Evolutionary conservation across 2,113 vertebrate species (phyloP).

Genomic region (Sapajus apella): DNA sequence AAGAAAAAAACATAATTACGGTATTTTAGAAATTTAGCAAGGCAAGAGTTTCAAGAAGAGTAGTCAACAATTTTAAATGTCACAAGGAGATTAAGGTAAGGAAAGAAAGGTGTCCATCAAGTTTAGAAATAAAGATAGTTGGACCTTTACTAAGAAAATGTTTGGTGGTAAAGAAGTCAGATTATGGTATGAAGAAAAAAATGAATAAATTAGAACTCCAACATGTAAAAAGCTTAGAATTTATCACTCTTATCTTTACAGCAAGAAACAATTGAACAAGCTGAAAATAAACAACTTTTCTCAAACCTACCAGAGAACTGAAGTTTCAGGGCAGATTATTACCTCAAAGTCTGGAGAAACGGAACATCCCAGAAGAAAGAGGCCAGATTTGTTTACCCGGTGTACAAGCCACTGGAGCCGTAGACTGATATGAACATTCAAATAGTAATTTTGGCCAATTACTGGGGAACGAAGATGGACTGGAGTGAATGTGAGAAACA

Average conservation of each 20-base stretch:
- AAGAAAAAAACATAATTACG: not conserved
- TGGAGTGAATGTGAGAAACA: not conserved
- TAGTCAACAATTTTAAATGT: not conserved
- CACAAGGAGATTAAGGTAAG: slow-evolving; percentile 11
- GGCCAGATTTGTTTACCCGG: not conserved
- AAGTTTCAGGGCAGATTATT: not conserved
- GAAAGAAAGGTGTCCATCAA: not conserved
- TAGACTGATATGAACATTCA: not conserved
- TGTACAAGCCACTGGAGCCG: not conserved
- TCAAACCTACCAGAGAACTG: not conserved
- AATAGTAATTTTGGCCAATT: not conserved
- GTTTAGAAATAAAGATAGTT: not conserved
- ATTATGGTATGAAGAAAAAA: not conserved
- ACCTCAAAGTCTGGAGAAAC: not conserved
- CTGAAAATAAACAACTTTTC: not conserved
- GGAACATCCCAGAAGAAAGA: not conserved
- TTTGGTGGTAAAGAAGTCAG: not conserved
- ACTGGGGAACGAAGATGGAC: not conserved
- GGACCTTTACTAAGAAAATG: not conserved
- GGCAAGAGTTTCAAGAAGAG: not conserved
- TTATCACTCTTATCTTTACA: not conserved
- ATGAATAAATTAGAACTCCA: not conserved
- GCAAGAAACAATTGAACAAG: not conserved
- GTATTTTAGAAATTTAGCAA: slow-evolving; percentile 19
- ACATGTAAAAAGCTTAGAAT: not conserved